Conservation (phyloP, 2,113 vertebrate species). For the Jaculus jaculus region DNA sequence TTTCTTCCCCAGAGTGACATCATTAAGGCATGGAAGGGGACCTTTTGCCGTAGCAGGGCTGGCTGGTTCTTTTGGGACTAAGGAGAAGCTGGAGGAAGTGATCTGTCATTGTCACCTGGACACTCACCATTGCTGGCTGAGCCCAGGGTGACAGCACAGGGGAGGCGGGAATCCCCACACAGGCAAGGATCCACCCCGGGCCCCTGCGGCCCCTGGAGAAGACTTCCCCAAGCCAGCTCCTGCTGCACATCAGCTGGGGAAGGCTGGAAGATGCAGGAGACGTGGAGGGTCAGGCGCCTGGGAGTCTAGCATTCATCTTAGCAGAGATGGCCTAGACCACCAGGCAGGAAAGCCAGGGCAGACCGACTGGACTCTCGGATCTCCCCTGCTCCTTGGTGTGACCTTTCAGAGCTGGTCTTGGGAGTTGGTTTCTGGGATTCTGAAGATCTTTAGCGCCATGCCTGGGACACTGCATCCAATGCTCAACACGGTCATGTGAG, state of each 20-base stretch:
- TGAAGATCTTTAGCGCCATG: no score
- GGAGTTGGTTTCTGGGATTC: neutral
- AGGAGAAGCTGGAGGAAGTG: neutral
- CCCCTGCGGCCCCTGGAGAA: neutral
- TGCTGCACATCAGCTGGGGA: neutral
- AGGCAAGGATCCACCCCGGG: neutral
- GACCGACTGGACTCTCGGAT: no score
- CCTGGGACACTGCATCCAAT: no score
- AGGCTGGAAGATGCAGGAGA: accelerated
- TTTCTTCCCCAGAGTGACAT: neutral
- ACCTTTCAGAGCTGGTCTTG: neutral
- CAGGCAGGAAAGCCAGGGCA: neutral
- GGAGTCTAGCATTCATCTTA: accelerated
- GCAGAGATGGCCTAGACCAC: no score
- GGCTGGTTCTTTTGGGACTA: neutral
- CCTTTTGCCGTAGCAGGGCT: neutral
- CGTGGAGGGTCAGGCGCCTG: neutral
- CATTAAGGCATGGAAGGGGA: neutral
- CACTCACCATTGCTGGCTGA: neutral
- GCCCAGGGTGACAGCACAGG: neutral
- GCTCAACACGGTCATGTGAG: neutral
- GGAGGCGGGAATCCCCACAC: neutral
- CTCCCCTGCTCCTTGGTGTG: no score
- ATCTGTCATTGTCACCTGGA: neutral
- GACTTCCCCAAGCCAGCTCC: neutral